Conservation (phyloP, 2,113 vertebrate species). For the Ptychochromis oligacanthus region DNA sequence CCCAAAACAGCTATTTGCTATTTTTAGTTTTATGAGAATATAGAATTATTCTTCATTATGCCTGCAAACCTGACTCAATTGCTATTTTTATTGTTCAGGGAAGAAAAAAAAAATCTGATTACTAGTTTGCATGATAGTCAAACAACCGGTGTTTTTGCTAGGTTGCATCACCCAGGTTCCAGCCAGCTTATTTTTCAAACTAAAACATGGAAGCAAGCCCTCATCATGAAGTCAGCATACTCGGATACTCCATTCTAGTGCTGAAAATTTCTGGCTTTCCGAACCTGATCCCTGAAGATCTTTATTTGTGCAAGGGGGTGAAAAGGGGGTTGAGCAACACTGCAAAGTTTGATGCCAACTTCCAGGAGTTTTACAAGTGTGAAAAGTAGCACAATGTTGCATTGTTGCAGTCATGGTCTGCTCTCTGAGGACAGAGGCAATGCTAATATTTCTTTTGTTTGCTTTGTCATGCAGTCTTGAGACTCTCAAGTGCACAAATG, state of each 20-base stretch:
- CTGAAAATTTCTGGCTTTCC: constrained; percentile 19
- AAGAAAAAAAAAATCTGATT: not conserved
- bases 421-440: constrained; percentile 15
- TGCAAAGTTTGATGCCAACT: constrained; percentile 25
- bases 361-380: constrained; percentile 54
- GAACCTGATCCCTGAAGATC: constrained; percentile 27
- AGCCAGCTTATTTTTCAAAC: not conserved
- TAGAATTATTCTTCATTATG: not conserved
- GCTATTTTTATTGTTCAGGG: not conserved
- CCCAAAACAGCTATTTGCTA: not conserved
- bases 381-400: constrained; percentile 47
- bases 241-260: not conserved
- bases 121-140: not conserved
- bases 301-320: constrained; percentile 10
- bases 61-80: not conserved
- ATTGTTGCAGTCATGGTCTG: constrained; percentile 21
- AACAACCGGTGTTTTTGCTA: not conserved
- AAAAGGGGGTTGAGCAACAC: not conserved
- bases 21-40: constrained; percentile 10
- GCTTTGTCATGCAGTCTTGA: not conserved
- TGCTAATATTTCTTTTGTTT: constrained; percentile 35
- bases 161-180: constrained; percentile 1
- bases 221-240: not conserved
- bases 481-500: not conserved
- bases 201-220: not conserved